A percentile compares a stretch with the other conserved stretches of the same genome.
Conservation (phyloP, 2,888 invertebrate species). For the Leptothorax acervorum region DNA sequence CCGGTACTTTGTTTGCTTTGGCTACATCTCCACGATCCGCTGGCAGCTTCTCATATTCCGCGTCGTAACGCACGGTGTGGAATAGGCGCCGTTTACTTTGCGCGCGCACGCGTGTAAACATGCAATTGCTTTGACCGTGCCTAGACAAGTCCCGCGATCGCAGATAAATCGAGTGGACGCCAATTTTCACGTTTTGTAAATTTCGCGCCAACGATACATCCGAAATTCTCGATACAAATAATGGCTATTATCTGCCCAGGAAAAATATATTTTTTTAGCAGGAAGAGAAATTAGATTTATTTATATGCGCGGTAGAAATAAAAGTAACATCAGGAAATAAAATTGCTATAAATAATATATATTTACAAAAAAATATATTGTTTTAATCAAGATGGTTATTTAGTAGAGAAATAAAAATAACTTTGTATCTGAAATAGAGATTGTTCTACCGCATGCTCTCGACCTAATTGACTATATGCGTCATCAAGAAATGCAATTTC, state of each 20-base stretch:
- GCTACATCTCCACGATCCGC: slow-evolving; percentile 63
- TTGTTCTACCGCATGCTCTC: slow-evolving; percentile 7
- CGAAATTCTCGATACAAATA: not conserved
- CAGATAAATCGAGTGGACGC: slow-evolving; percentile 29
- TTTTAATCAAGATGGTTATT: not conserved
- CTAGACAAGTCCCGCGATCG: slow-evolving; percentile 50
- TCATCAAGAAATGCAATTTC: slow-evolving; percentile 47
- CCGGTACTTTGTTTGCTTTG: slow-evolving; percentile 72
- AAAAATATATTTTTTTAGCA: not conserved
- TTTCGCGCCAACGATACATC: not conserved
- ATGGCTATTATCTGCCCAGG: not conserved
- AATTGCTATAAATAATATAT: not conserved
- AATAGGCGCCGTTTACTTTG: slow-evolving; percentile 38
- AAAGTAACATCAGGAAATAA: not conserved
- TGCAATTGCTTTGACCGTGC: slow-evolving; percentile 60
- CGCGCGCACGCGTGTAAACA: slow-evolving; percentile 53
- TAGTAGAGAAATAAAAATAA: not conserved
- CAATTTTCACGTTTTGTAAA: slow-evolving; percentile 7
- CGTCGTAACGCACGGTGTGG: slow-evolving; percentile 26
- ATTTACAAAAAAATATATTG: not conserved
- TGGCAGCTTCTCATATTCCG: slow-evolving; percentile 60
- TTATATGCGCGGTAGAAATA: not conserved
- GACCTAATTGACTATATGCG: slow-evolving; percentile 27
- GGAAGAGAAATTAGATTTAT: not conserved
- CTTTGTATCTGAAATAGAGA: not conserved